These are phyloP conservation scores for Leptopilina myrica DNA, from an alignment of 2,888 invertebrate species.

Conservation along the genomic window DNA sequence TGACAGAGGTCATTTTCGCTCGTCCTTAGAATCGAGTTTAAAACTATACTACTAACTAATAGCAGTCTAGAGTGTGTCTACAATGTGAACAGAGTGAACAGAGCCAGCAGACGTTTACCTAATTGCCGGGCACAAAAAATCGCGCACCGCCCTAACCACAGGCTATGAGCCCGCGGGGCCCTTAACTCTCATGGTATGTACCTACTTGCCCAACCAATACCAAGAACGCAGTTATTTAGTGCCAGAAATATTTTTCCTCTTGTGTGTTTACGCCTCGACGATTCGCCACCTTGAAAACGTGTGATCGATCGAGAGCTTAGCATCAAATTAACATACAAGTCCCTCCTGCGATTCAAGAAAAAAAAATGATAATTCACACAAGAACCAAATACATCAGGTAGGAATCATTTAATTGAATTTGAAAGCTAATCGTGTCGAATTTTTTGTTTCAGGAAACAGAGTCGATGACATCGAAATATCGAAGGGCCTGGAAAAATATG, in stretches of 20 bases:
- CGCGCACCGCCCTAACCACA: constrained; percentile 77
- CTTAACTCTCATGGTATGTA: constrained; percentile 59
- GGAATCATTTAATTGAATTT: constrained; percentile 30
- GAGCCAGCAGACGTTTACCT: constrained; percentile 75
- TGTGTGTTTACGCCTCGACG: constrained; percentile 38
- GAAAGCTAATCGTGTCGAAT: constrained; percentile 35
- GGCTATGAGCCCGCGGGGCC: constrained; percentile 72
- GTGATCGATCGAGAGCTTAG: constrained; percentile 54
- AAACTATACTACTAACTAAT: constrained; percentile 75
- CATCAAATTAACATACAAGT: constrained; percentile 24
- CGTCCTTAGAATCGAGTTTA: constrained; percentile 64
- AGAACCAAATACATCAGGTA: constrained; percentile 13
- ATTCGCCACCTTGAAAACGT: constrained; percentile 55
- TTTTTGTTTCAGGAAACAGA: constrained; percentile 15
- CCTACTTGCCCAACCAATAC: constrained; percentile 44
- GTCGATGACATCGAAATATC: not conserved
- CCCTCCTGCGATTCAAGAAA: constrained; percentile 7
- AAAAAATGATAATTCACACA: not conserved
- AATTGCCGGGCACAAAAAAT: constrained; percentile 76
- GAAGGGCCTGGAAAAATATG: no score
- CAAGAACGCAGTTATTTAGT: constrained; percentile 39
- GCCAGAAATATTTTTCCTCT: constrained; percentile 28
- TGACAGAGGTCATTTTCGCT: constrained; percentile 55
- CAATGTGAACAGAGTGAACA: constrained; percentile 72
- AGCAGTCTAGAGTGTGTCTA: constrained; percentile 71